Percentiles rank a stretch among this genome's conserved stretches.
These are phyloP conservation scores for Deilephila porcellus DNA, from an alignment of 2,888 invertebrate genomes.

Conservation along the genomic window DNA sequence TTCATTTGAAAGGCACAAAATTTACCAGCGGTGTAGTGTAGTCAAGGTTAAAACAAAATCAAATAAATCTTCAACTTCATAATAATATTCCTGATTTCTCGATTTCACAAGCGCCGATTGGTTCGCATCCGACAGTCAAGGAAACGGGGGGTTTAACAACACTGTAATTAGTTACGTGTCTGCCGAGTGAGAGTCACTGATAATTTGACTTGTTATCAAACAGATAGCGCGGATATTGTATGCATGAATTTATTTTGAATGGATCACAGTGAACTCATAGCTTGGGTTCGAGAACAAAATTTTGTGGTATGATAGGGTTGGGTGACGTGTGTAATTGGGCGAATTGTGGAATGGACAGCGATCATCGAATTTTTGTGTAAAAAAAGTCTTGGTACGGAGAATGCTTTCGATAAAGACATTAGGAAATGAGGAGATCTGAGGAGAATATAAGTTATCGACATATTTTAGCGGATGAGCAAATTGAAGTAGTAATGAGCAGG, in stretches of 20 bases:
- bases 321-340: background rate
- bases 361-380: no score
- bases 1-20: no score
- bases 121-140: background rate
- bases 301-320: background rate
- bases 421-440: no score
- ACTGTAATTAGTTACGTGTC: slow-evolving; percentile 2
- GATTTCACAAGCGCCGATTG: background rate
- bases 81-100: background rate
- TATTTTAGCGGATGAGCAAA: no score
- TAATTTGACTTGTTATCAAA: slow-evolving; percentile 7
- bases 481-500: no score
- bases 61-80: background rate
- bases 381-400: no score
- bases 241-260: background rate
- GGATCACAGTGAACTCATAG: background rate
- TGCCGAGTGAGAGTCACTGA: background rate
- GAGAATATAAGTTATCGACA: no score
- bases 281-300: background rate
- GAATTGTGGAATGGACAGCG: no score
- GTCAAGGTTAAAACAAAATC: background rate
- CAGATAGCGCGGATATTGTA: slow-evolving; percentile 4
- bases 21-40: no score
- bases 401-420: no score
- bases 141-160: background rate